A percentile compares a stretch with the other conserved stretches of the same genome.
phyloP scores from a whole-genome alignment of 2,113 vertebrate genomes.

The Marmota monax region DNA sequence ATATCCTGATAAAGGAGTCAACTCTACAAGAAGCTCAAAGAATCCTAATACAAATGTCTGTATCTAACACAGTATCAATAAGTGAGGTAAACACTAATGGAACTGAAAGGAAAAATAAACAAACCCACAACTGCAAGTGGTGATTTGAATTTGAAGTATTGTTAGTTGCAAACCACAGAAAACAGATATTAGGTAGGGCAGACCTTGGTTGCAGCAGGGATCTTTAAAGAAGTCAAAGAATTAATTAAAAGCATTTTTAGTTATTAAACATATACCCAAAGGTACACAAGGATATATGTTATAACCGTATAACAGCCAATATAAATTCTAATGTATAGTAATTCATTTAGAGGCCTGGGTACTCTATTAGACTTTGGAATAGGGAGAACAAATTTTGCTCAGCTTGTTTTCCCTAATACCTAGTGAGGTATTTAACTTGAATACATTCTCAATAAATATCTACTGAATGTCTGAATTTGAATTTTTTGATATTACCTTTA shows the following conservation, averaged over 20 bases:
- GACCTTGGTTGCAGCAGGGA: not conserved
- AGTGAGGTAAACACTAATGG: not conserved
- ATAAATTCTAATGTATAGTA: not conserved
- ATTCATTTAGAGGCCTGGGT: not conserved
- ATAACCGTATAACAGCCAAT: not conserved
- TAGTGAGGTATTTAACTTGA: not conserved
- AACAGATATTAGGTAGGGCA: not conserved
- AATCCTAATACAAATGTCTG: not conserved
- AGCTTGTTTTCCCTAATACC: not conserved
- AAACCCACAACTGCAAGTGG: not conserved
- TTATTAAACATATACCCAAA: not conserved
- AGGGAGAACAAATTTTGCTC: not conserved
- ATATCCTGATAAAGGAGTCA: not conserved
- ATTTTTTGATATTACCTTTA: not conserved
- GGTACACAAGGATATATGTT: not conserved
- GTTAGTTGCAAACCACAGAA: not conserved
- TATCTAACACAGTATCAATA: not conserved
- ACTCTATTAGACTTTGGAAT: not conserved
- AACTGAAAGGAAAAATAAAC: not conserved
- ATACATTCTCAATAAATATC: not conserved
- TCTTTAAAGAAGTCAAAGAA: not conserved
- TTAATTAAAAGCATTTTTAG: not conserved
- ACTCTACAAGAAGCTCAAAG: not conserved
- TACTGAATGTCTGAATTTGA: not conserved
- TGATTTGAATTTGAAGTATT: not conserved